These are phyloP conservation scores for Graphium colonna DNA, from an alignment of 2,888 invertebrate species.

Conservation along the genomic window DNA sequence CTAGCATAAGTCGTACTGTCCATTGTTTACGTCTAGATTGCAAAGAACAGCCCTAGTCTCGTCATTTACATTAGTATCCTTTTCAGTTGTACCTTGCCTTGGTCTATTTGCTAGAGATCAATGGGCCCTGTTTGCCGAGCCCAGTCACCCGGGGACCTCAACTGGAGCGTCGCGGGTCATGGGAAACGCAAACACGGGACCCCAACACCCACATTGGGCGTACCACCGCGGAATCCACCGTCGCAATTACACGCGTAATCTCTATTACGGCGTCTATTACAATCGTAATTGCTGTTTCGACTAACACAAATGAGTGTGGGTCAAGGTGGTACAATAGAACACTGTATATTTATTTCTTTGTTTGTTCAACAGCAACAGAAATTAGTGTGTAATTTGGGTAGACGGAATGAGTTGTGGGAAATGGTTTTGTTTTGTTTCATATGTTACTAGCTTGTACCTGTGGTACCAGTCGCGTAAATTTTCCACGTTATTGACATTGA, in stretches of 20 bases:
- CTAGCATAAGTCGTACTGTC: too few species aligned
- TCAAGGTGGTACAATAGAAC: constrained; percentile 25
- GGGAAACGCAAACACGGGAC: constrained; percentile 50
- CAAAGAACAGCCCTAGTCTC: too few species aligned
- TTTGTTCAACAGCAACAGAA: neutral
- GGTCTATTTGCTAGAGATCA: constrained; percentile 6
- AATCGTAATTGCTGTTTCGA: constrained; percentile 27
- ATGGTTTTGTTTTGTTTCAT: constrained; percentile 1
- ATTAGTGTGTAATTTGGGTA: constrained; percentile 1
- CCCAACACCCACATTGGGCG: constrained; percentile 36
- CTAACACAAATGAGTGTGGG: constrained; percentile 18
- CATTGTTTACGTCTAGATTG: too few species aligned
- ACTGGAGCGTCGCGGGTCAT: constrained; percentile 37
- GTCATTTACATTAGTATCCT: too few species aligned
- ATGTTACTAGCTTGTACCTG: too few species aligned
- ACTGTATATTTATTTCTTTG: constrained; percentile 4
- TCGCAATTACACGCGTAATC: constrained; percentile 29
- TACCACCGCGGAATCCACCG: constrained; percentile 25
- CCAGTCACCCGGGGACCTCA: neutral
- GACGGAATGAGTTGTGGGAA: neutral
- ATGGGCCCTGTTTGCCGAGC: constrained; percentile 10
- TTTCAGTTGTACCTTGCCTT: too few species aligned
- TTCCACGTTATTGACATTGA: too few species aligned
- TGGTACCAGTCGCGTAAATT: too few species aligned
- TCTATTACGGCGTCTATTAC: constrained; percentile 28